Conservation (phyloP, 1,140 invertebrate species). For the Drosophila cardini region DNA sequence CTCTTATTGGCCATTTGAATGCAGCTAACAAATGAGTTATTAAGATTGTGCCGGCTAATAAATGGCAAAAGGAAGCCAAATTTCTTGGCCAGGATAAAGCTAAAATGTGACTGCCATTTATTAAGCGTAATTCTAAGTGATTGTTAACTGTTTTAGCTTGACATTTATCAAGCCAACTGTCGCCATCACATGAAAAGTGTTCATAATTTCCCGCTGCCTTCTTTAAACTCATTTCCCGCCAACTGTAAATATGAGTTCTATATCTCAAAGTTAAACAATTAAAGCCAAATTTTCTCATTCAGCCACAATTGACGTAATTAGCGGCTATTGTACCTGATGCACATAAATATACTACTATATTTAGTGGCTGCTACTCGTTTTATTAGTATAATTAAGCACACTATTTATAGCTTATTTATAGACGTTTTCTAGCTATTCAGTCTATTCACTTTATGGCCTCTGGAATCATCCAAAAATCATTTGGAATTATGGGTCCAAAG, state of each 20-base stretch:
- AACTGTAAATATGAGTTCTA: conserved; percentile 1
- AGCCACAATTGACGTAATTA: conserved; percentile 56
- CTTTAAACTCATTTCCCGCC: conserved; percentile 20
- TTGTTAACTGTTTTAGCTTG: conserved; percentile 15
- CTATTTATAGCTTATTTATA: conserved; percentile 58
- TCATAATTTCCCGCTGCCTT: conserved; percentile 5
- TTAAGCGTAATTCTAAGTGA: conserved; percentile 32
- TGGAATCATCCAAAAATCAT: conserved; percentile 49
- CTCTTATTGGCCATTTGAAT: conserved; percentile 75
- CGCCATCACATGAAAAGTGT: too few species aligned
- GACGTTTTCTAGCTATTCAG: conserved; percentile 59
- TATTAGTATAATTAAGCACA: conserved; percentile 30
- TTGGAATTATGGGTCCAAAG: conserved; percentile 21
- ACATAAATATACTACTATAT: not conserved
- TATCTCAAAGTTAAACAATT: conserved; percentile 49
- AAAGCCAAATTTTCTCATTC: conserved; percentile 18
- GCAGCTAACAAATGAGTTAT: conserved; percentile 66
- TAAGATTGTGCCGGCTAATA: conserved; percentile 54
- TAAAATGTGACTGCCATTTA: conserved; percentile 48
- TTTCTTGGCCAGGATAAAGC: not conserved
- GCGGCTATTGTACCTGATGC: conserved; percentile 53
- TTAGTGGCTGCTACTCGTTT: conserved; percentile 13
- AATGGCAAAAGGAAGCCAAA: conserved; percentile 32
- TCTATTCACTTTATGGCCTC: conserved; percentile 27
- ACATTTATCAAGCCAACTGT: conserved; percentile 61